Conservation (phyloP, 2,113 vertebrate species). For the Anser cygnoides region DNA sequence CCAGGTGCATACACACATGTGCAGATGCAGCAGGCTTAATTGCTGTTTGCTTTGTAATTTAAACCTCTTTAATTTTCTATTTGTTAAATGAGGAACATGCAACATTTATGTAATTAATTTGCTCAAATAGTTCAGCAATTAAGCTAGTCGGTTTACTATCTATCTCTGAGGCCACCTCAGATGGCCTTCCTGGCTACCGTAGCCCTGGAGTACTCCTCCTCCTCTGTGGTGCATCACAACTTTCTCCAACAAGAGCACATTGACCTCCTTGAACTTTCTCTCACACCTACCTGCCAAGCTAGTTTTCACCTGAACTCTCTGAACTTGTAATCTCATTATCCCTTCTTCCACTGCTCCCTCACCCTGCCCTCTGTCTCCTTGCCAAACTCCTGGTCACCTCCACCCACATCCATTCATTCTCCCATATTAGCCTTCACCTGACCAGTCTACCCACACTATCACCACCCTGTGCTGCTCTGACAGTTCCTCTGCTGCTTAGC, state of each 20-base stretch:
- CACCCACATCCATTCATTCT: background rate
- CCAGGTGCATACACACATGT: conserved; percentile 31
- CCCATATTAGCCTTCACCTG: background rate
- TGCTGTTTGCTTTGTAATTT: conserved; percentile 53
- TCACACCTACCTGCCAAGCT: background rate
- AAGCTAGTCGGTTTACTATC: background rate
- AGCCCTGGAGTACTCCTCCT: background rate
- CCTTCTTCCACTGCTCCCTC: background rate
- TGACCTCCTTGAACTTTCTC: conserved; percentile 1
- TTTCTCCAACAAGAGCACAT: background rate
- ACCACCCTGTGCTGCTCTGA: rapidly evolving
- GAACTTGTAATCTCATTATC: conserved; percentile 16
- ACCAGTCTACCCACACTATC: background rate
- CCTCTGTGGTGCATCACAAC: background rate
- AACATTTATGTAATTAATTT: conserved; percentile 45
- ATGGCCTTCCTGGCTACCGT: background rate
- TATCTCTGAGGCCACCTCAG: background rate
- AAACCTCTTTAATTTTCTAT: conserved; percentile 47
- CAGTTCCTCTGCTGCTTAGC: background rate
- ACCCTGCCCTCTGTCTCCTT: background rate
- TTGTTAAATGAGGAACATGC: conserved; percentile 29
- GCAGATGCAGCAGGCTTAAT: conserved; percentile 46
- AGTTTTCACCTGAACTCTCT: background rate
- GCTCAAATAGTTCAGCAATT: conserved; percentile 10
- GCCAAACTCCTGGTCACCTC: background rate